A percentile compares a stretch with the other conserved stretches of the same genome.
phyloP scores from a whole-genome alignment of 2,888 invertebrate genomes.

The Argyra leucocephala region DNA sequence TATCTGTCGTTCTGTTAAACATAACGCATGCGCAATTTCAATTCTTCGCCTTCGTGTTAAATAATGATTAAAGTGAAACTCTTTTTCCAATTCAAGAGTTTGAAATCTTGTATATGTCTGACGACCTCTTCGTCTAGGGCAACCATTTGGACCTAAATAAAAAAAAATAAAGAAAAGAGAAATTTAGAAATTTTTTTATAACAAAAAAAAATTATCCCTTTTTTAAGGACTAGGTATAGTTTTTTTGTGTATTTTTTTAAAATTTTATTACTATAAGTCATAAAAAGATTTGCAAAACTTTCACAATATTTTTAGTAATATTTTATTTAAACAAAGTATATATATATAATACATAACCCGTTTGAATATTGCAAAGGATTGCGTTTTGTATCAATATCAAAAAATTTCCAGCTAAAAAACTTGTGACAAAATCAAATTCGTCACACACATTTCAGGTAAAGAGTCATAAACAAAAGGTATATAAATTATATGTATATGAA shows the following conservation, averaged over 20 bases:
- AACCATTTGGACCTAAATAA: constrained; percentile 86
- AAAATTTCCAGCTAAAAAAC: background rate
- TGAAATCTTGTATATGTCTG: constrained; percentile 98
- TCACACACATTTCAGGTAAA: background rate
- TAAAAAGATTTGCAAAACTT: background rate
- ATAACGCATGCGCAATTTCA: constrained; percentile 93
- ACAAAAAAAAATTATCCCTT: constrained; percentile 7
- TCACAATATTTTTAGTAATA: background rate
- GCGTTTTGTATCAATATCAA: background rate
- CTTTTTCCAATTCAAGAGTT: constrained; percentile 94
- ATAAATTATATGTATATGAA: background rate
- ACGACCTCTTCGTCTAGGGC: constrained; percentile 84
- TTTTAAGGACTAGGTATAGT: background rate
- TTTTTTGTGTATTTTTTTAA: background rate
- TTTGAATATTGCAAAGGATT: background rate
- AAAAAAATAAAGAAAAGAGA: constrained; percentile 27
- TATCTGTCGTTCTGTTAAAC: constrained; percentile 92
- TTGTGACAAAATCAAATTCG: background rate
- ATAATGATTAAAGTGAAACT: constrained; percentile 97
- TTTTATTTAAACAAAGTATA: too few relatives aligned
- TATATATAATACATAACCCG: background rate
- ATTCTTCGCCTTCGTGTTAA: constrained; percentile 90
- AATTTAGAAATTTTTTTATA: constrained; percentile 15
- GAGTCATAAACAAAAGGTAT: background rate
- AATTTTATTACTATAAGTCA: background rate